Evolutionary conservation across 2,113 vertebrate genomes (phyloP), one percentile per base, ranked within the genome.

Genomic region (Halcyon senegalensis): DNA sequence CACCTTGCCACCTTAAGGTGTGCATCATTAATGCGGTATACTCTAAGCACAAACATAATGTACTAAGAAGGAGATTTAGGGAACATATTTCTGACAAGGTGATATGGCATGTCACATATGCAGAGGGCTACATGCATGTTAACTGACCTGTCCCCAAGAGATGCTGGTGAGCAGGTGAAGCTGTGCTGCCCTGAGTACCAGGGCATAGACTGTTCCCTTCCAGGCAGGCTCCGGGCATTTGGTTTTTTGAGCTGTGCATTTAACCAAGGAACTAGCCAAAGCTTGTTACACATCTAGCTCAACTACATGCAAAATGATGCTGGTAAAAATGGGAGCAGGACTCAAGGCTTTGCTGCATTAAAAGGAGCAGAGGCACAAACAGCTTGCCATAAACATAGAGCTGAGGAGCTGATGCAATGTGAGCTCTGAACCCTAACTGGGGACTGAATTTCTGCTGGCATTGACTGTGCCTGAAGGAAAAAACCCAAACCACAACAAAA

Each of bases 111-210:
- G 9, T 2, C 11, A 14, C 9, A 3, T 18, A 30, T 10, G 31
- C n/a, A 21, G 4, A 3, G 30, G 10, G 28, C 25, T 4, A 5
- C 9, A 4, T 27, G 17, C 4, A 0, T 1, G 3, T 27, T 4
- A 7, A 8, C 60, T 79, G 87, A 13, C 8, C 75, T 6, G 8
- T 24, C 10, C 7, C 39, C 1, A 1, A 0, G 6, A 56, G 60
- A 14, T n/a, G 70, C 9, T 16, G 6, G 24, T 5, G 33, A 11
- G 79, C 6, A 8, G 64, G 18, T 5, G 39, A 30, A 27, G 64
- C 39, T 23, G 4, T 18, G 46, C 56, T 37, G 62, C 35, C 10
- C 60, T 31, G 55, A 59, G 50, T 33, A 1, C 53, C n/a, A 33
- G 37, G 30, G 3, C 21, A 28, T 0, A 9, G 37, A 15, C 5